Evolutionary conservation across 2,888 invertebrate species (phyloP).

Genomic region (Noctuana brunneofusca): DNA sequence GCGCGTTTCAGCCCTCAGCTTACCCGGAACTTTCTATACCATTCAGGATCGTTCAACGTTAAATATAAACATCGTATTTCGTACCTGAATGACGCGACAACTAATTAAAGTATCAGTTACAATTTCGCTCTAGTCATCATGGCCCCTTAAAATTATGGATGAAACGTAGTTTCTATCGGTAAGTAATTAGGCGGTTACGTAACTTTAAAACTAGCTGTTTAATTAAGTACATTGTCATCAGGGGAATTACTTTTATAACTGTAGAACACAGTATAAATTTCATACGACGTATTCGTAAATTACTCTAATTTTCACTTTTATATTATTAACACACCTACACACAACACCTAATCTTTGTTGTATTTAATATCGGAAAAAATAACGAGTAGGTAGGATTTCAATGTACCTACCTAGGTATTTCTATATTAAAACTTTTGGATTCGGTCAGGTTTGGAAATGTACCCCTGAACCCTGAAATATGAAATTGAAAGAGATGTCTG

Average conservation of each 20-base stretch:
- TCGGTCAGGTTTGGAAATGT: neutral
- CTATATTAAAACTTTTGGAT: no score
- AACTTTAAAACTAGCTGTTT: conserved; percentile 20
- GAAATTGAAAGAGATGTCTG: conserved; percentile 60
- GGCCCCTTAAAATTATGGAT: conserved; percentile 14
- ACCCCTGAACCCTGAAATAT: no score
- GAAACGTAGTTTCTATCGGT: conserved; percentile 12
- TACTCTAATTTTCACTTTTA: no score
- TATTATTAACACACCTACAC: no score
- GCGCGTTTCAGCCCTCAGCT: conserved; percentile 43
- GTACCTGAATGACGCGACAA: neutral
- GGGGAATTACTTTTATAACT: neutral
- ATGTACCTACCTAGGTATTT: no score
- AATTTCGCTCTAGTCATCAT: conserved; percentile 1
- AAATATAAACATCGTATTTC: conserved; percentile 49
- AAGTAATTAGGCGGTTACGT: conserved; percentile 29
- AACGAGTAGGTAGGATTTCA: no score
- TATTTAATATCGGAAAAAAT: no score
- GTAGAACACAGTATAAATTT: neutral
- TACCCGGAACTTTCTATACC: neutral
- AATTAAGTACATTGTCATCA: conserved; percentile 3
- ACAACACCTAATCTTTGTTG: no score
- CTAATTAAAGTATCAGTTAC: conserved; percentile 16
- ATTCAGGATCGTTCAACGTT: conserved; percentile 25
- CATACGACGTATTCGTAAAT: no score